Percentiles rank a stretch among this genome's conserved stretches.
These are phyloP conservation scores for Chelonus insularis DNA, from an alignment of 1,140 invertebrate genomes.

Conservation along the genomic window DNA sequence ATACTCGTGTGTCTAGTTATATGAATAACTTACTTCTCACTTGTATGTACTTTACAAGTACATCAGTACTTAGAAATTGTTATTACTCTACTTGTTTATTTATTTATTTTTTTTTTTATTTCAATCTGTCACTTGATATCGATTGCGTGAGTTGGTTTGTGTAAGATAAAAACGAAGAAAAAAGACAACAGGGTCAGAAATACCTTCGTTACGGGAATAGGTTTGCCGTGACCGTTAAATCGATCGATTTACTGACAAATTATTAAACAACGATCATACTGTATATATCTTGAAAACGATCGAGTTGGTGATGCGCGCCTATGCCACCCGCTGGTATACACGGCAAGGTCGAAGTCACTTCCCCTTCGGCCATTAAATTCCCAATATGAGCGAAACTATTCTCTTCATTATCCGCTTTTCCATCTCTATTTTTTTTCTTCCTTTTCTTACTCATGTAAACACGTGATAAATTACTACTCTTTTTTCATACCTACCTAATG, in stretches of 20 bases:
- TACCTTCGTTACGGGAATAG: conserved; percentile 38
- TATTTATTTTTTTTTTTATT: too few species aligned
- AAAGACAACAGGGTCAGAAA: conserved; percentile 25
- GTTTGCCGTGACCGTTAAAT: conserved; percentile 40
- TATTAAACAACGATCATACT: conserved; percentile 34
- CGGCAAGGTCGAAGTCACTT: conserved; percentile 18
- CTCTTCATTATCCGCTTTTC: too few species aligned
- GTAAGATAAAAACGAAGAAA: conserved; percentile 11
- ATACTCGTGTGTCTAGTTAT: not conserved
- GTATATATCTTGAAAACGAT: conserved; percentile 27
- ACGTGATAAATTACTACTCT: too few species aligned
- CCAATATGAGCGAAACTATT: too few species aligned
- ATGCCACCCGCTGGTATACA: conserved; percentile 16
- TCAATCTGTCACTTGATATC: too few species aligned
- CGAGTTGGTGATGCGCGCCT: not conserved
- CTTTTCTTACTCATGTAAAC: not conserved
- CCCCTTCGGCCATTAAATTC: not conserved
- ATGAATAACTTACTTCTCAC: too few species aligned
- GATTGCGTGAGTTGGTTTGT: too few species aligned
- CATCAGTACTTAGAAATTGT: too few species aligned
- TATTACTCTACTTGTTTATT: too few species aligned
- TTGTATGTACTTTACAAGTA: too few species aligned
- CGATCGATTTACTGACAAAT: conserved; percentile 40
- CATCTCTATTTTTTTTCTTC: not conserved
- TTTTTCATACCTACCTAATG: too few species aligned